Evolutionary conservation across 2,888 invertebrate species (phyloP), one percentile per base, ranked within the genome.

Genomic region (Eledone cirrhosa): DNA sequence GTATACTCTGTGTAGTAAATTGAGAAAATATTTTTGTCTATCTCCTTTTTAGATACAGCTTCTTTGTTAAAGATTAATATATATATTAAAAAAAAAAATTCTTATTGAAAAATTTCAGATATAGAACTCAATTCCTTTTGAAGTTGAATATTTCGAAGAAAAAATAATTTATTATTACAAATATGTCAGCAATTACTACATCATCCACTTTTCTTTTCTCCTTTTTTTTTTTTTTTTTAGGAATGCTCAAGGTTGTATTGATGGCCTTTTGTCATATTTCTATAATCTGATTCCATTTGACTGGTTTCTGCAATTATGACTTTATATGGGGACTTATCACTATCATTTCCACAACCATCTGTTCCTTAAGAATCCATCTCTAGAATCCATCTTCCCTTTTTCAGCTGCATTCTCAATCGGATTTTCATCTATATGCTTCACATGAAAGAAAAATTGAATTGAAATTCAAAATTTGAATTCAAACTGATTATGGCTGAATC

Each of bases 391-490:
- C 63, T 27, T 63, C 27, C n/a, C n/a, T 72, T 72, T 72, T 41
- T 72, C 72, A 72, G 72, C 72, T 72, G 72, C 72, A 72, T 2
- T 22, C 7, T 72, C 72, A 33, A 72, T 72, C n/a, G 33, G 41
- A 72, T 72, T 72, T 72, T 72, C 72, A 72, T 72, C 72, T 72
- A 72, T 72, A 31, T 72, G 72, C 72, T 72, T 33, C 72, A 72
- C 19, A 72, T 72, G 72, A 72, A 72, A 72, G 72, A 72, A 33
- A 72, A 72, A 72, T 33, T 72, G 72, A 33, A 72, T 72, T 72
- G 72, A 72, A 41, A 72, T 72, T 72, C 41, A 41, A n/a, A 72
- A 72, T 41, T 41, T 41, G 41, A 72, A 72, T 72, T 72, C 72
- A 14, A 72, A 72, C 72, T 41, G 41, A 41, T 41, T 41, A 41